Evolutionary conservation across 2,888 invertebrate genomes (phyloP).

Genomic region (Aphidius colemani): DNA sequence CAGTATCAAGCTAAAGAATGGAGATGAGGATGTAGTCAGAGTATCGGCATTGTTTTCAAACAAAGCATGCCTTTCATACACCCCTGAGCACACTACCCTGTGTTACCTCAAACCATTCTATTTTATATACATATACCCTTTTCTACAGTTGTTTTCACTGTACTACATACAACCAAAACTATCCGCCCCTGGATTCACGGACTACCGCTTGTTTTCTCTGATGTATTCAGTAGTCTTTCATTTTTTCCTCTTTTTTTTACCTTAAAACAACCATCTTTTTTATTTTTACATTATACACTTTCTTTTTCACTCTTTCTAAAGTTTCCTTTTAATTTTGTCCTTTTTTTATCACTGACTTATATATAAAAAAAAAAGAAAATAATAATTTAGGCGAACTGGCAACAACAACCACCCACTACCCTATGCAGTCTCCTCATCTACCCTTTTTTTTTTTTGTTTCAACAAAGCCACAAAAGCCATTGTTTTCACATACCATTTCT

Average conservation of each 20-base stretch:
- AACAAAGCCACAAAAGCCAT: conserved; percentile 19
- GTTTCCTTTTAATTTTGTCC: conserved; percentile 35
- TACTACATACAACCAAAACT: conserved; percentile 9
- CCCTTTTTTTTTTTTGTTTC: conserved; percentile 25
- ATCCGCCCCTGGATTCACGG: conserved; percentile 22
- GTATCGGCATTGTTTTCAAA: conserved; percentile 62
- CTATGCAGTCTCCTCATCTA: conserved; percentile 51
- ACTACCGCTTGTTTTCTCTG: conserved; percentile 8
- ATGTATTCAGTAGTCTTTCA: conserved; percentile 5
- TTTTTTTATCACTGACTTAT: conserved; percentile 57
- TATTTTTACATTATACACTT: conserved; percentile 32
- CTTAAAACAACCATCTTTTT: neutral
- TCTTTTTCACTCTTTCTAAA: conserved; percentile 13
- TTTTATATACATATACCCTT: conserved; percentile 19
- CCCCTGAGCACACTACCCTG: conserved; percentile 39
- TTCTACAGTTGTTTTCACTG: conserved; percentile 22
- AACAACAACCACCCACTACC: conserved; percentile 40
- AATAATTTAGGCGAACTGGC: conserved; percentile 55
- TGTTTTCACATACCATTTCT: conserved; percentile 13
- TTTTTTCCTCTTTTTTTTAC: neutral
- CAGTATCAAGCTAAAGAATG: conserved; percentile 58
- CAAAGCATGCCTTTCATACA: conserved; percentile 60
- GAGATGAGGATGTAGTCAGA: conserved; percentile 61
- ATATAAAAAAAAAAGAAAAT: neutral
- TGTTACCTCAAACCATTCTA: conserved; percentile 30